Evolutionary conservation across 2,888 invertebrate genomes (phyloP).

Genomic region (Plusia festucae): DNA sequence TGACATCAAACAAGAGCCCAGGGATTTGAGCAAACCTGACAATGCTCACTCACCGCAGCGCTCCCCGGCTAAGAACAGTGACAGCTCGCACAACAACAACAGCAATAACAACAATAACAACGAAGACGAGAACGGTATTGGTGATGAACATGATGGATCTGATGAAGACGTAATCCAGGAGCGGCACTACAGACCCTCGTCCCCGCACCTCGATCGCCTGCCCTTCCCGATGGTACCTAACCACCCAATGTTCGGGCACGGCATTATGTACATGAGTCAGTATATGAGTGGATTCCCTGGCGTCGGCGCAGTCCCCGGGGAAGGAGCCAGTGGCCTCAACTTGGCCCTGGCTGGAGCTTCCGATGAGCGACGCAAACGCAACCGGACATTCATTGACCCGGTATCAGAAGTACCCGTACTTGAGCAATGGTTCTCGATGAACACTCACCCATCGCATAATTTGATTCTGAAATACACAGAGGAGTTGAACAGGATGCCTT

Average conservation of each 20-base stretch:
- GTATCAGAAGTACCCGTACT: slow-evolving; percentile 98
- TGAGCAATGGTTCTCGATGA: slow-evolving; percentile 98
- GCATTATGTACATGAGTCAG: slow-evolving; percentile 97
- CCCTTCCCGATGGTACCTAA: slow-evolving; percentile 95
- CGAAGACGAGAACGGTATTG: slow-evolving; percentile 85
- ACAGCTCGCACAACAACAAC: slow-evolving; percentile 85
- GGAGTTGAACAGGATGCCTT: slow-evolving; percentile 98
- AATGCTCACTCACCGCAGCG: slow-evolving; percentile 83
- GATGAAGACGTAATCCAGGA: slow-evolving; percentile 85
- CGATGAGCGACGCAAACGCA: slow-evolving; percentile 98
- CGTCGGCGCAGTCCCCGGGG: slow-evolving; percentile 87
- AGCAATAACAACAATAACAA: slow-evolving; percentile 84
- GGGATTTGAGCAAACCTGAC: slow-evolving; percentile 83
- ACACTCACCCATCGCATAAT: slow-evolving; percentile 99
- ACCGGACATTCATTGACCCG: slow-evolving; percentile 99
- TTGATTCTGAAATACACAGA: slow-evolving; percentile 99
- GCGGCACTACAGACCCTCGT: slow-evolving; percentile 79
- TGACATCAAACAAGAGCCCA: slow-evolving; percentile 88
- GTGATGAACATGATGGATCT: slow-evolving; percentile 86
- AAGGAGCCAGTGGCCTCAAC: slow-evolving; percentile 90
- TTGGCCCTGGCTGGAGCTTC: slow-evolving; percentile 91
- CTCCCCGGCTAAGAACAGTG: slow-evolving; percentile 89
- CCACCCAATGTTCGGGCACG: slow-evolving; percentile 95
- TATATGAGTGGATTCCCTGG: slow-evolving; percentile 91
- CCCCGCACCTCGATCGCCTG: slow-evolving; percentile 86